phyloP scores from a whole-genome alignment of 2,113 vertebrate species.

The Poeciliopsis turrubarensis region DNA sequence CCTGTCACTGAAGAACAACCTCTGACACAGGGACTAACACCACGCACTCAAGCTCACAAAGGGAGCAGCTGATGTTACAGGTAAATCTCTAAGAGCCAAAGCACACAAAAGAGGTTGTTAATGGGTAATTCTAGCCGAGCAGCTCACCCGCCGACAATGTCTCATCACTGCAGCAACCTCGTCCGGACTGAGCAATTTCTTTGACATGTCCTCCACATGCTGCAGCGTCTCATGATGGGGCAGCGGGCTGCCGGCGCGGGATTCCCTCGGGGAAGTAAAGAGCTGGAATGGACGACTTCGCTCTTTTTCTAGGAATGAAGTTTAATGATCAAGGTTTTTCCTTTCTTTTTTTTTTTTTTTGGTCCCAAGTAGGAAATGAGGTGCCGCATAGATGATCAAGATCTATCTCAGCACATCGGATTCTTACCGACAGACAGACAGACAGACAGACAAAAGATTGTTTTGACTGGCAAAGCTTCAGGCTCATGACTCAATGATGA shows the following conservation, averaged over 20 bases:
- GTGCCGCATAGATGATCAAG: too few relatives aligned
- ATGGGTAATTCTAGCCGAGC: conserved; percentile 2
- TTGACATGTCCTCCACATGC: conserved; percentile 87
- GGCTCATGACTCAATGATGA: too few relatives aligned
- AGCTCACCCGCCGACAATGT: conserved; percentile 89
- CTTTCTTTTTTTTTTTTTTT: neutral
- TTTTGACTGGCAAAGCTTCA: too few relatives aligned
- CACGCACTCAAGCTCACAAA: conserved; percentile 14
- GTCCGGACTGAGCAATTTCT: conserved; percentile 86
- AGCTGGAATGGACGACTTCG: conserved; percentile 68
- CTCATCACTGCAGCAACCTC: conserved; percentile 90
- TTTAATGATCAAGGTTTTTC: neutral
- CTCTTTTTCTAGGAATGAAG: conserved; percentile 69
- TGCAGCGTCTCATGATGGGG: conserved; percentile 73
- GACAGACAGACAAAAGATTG: too few relatives aligned
- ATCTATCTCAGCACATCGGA: too few relatives aligned
- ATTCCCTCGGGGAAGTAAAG: conserved; percentile 69
- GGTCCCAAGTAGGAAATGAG: neutral
- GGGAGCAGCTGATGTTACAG: conserved; percentile 12
- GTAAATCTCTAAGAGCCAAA: conserved; percentile 19
- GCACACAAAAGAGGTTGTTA: conserved; percentile 9
- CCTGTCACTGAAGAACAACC: conserved; percentile 25
- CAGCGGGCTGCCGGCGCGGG: conserved; percentile 65
- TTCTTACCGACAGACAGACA: too few relatives aligned
- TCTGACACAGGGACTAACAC: conserved; percentile 11